Base-by-base conservation (phyloP, 2,888 invertebrate genomes). In the Halictus ligatus region DNA sequence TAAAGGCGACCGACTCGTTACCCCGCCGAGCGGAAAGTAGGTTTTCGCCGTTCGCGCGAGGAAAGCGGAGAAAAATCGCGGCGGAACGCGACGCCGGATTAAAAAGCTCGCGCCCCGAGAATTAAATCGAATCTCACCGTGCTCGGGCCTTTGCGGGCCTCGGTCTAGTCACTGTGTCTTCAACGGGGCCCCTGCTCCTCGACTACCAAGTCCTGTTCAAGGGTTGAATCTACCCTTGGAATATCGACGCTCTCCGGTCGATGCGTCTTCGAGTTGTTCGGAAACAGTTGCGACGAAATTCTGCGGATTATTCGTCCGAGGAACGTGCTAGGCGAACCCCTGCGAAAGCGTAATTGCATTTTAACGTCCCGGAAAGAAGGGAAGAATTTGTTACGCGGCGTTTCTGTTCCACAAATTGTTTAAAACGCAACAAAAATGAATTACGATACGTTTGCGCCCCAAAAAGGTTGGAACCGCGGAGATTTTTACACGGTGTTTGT, bases 1-100 rank as follows among this genome's bases (percentile, higher is more conserved):
- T 82, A 83, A 89, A 89, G 81, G 84, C 77, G 67, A 58, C 21
- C 84, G 40, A 80, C 72, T 58, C 67, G 87, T 89, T 89, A 83
- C 71, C 35, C 67, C 18, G 18, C 67, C 35, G 7, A 21, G 67
- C 10, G 64, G 40, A 69, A 80, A 72, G 78, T 67, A 54, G 71
- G 74, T 46, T 76, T 80, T 69, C 48, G 15, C 48, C 67, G 84
- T 69, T 58, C 35, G 25, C 40, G 71, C 48, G 40, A 72, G 69
- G 29, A 75, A 78, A 50, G 43, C 40, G 64, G 25, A 69, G 43
- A 84, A 83, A 76, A 79, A 76, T 79, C 69, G 48, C 69, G 58
- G 84, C 83, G 13, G 48, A 21, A 50, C 40, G 48, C 46, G 83
- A 75, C 72, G 29, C 67, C 35, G 67, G 35, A 67, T 67, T 67